Base-by-base conservation (phyloP, 2,113 vertebrate genomes). In the Odobenus rosmarus region DNA sequence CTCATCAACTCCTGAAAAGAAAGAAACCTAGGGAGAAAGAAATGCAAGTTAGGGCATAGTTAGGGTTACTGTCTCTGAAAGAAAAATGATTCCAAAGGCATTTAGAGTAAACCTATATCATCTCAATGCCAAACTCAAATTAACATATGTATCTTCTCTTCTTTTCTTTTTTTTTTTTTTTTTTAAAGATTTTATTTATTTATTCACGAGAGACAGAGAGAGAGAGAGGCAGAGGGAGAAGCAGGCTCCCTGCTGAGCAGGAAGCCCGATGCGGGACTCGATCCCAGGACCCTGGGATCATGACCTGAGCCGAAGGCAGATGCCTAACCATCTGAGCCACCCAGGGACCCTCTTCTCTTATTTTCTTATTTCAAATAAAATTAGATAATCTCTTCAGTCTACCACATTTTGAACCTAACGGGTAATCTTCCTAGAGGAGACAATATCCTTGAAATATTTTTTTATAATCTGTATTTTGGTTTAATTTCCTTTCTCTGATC, bases 1-100 rank as follows among this genome's bases (percentile, higher is more conserved):
- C 36, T 98, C 92, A 93, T 96, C 93, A 96, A 93, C 18, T 79
- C 28, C 33, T 92, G 51, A 77, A 95, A 49, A 88, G 36, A 72
- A 95, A 96, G 61, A 14, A 93, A 88, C n/a, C 26, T 71, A 55
- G 61, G 39, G 96, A 93, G 89, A 94, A 88, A 55, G 69, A 36
- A 86, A 64, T 81, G 46, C 11, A 69, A 69, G 26, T 80, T 64
- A 51, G 2, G 61, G 1, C 53, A 10, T 53, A 76, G 53, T 39
- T 53, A 90, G 39, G 28, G 36, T 88, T 83, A 96, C 42, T 87
- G 19, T 59, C 19, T 77, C 49, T 23, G 67, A 88, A 71, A n/a
- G 10, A 84, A 80, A 79, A 80, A 71, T 72, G n/a, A 39, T 46
- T 90, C 12, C 55, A 51, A 83, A 93, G 23, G 18, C 39, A 88